A percentile compares a stretch with the other conserved stretches of the same genome.
These are phyloP conservation scores for Pipistrellus kuhlii DNA, from an alignment of 2,797 vertebrate species.

Conservation along the genomic window DNA sequence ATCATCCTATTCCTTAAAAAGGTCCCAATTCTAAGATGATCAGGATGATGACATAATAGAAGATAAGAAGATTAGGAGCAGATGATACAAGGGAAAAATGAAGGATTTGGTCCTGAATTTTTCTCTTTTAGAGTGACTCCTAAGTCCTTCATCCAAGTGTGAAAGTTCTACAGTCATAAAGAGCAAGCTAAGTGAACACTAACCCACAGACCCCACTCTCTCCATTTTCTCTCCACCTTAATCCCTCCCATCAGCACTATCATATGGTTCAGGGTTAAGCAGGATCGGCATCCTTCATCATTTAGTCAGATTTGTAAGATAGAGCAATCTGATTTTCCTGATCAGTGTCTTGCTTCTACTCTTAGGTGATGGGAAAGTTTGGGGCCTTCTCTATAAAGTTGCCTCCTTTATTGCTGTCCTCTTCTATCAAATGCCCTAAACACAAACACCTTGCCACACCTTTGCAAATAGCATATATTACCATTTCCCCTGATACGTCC, in stretches of 20 bases:
- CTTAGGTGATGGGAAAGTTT: background rate
- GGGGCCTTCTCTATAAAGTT: background rate
- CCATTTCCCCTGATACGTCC: background rate
- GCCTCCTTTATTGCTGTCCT: background rate
- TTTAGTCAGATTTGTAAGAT: background rate
- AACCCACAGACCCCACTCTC: no score
- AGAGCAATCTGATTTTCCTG: background rate
- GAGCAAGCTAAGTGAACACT: background rate
- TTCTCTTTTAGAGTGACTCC: background rate
- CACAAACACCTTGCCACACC: background rate
- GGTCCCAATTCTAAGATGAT: background rate
- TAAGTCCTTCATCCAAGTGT: background rate
- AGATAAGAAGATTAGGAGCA: background rate
- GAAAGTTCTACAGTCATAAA: background rate
- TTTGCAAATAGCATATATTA: background rate
- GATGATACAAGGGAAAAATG: background rate
- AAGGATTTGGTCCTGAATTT: background rate
- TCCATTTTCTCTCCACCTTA: background rate
- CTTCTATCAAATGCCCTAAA: background rate
- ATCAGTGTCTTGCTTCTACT: background rate
- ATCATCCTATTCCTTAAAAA: background rate
- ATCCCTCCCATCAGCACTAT: background rate
- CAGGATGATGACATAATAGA: background rate
- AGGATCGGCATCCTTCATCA: background rate
- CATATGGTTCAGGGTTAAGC: background rate